These are phyloP conservation scores for Nemotelus nigrinus DNA, from an alignment of 2,888 invertebrate species.

Conservation along the genomic window DNA sequence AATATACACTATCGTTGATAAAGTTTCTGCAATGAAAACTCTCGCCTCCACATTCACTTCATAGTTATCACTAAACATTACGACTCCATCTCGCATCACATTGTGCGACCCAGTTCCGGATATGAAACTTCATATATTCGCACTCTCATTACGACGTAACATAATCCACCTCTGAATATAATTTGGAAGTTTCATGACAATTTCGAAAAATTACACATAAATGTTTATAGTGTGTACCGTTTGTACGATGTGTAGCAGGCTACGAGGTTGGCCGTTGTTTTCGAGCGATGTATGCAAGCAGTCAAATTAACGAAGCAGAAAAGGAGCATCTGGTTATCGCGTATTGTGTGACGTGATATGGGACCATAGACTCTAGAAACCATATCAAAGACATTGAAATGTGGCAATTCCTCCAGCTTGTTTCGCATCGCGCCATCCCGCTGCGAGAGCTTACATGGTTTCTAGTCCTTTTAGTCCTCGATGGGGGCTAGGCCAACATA, in stretches of 20 bases:
- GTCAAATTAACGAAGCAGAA: constrained; percentile 37
- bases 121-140: too few relatives aligned
- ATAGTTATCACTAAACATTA: too few relatives aligned
- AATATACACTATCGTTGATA: background rate
- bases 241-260: background rate
- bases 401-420: background rate
- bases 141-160: background rate
- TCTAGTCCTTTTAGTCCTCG: too few relatives aligned
- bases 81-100: too few relatives aligned
- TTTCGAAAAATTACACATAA: constrained; percentile 13
- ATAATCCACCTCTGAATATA: background rate
- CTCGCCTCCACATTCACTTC: background rate
- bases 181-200: constrained; percentile 3
- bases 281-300: constrained; percentile 1
- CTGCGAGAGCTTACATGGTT: too few relatives aligned
- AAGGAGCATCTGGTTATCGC: constrained; percentile 37
- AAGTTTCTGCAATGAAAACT: background rate
- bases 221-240: constrained; percentile 1
- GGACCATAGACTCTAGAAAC: background rate
- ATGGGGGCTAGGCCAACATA: too few relatives aligned
- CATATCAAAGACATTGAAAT: constrained; percentile 16
- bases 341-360: constrained; percentile 12
- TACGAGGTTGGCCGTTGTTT: background rate
- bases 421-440: background rate
- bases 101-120: too few relatives aligned